Evolutionary conservation across 37 sponge, comb jelly and placozoan genomes (phyloP).

Genomic region (Spongilla lacustris): DNA sequence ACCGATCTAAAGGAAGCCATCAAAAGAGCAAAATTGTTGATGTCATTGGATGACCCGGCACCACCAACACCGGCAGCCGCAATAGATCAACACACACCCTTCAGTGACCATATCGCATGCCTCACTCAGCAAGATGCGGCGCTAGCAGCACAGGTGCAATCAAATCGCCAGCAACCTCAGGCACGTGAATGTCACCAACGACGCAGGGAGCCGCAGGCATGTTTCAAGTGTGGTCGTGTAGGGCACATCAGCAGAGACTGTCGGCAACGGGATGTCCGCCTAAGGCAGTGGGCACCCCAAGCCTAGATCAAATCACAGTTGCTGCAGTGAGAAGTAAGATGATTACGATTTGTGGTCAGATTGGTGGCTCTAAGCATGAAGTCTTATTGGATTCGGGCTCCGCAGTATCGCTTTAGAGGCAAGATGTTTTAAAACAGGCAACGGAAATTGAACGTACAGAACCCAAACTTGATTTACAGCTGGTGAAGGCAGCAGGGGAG

Average conservation of each 20-base stretch:
- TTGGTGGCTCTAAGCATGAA: constrained; percentile 17
- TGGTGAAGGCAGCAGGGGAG: constrained; percentile 65
- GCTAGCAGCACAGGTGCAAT: too few relatives aligned
- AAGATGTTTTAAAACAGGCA: neutral
- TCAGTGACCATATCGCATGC: too few relatives aligned
- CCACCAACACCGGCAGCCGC: too few relatives aligned
- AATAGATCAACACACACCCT: too few relatives aligned
- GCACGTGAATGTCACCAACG: too few relatives aligned
- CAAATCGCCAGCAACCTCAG: too few relatives aligned
- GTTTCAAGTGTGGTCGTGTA: constrained; percentile 14
- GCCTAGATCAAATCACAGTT: neutral
- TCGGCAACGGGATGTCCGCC: constrained; percentile 29
- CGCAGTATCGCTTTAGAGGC: constrained; percentile 33
- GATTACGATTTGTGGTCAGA: neutral
- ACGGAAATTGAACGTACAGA: neutral
- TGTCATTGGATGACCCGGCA: too few relatives aligned
- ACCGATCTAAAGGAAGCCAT: too few relatives aligned
- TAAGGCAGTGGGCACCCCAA: constrained; percentile 18
- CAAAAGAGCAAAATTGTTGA: too few relatives aligned
- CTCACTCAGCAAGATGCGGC: too few relatives aligned
- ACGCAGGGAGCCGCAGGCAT: neutral
- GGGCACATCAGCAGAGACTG: constrained; percentile 24
- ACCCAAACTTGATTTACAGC: neutral
- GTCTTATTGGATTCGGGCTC: constrained; percentile 50
- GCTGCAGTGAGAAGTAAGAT: constrained; percentile 11